Base-by-base conservation (phyloP, 2,797 vertebrate species). In the Sebastes oblongus region DNA sequence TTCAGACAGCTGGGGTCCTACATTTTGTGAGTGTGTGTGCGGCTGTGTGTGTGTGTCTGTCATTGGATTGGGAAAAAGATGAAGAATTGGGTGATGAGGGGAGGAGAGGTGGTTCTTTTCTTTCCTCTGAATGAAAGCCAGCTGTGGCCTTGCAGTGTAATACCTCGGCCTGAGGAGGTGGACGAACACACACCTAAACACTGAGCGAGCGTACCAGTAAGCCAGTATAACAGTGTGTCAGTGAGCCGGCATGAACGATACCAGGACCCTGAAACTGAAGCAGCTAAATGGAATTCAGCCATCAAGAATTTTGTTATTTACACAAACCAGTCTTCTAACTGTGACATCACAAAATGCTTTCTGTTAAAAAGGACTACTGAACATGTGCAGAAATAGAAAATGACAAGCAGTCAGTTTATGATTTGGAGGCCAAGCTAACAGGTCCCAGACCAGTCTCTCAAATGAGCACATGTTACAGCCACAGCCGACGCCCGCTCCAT, bases 91-190 rank as follows among this genome's bases (percentile, higher is more conserved):
- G 80, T 70, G 78, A 82, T 42, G 85, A 69, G 72, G 69, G 78
- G 64, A 67, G 34, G 27, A 74, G 70, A 80, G 54, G 27, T 65
- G 85, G 60, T 36, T 83, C 80, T 87, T 93, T 91, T 92, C 72
- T 91, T 87, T 81, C 9, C 74, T 78, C 60, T 87, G 86, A 92
- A 92, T 90, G 73, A 80, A 92, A 91, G 90, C 86, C 87, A 93
- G 87, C 87, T 91, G 92, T 89, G 85, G 86, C 75, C 74, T 65
- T 85, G 79, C 66, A 58, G 75, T 75, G 80, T 81, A 85, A 75
- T 80, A 75, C 58, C 34, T 34, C 65, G 80, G 82, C 86, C 58
- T 58, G 78, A 81, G 83, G 86, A 90, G 78, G 80, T 84, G 83
- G 77, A 89, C 34, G 54, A 5, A 36, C 73, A 67, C 59, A 59